A percentile compares a stretch with the other conserved stretches of the same genome.
phyloP scores from a whole-genome alignment of 1,140 invertebrate species.

The Colletes latitarsis region DNA sequence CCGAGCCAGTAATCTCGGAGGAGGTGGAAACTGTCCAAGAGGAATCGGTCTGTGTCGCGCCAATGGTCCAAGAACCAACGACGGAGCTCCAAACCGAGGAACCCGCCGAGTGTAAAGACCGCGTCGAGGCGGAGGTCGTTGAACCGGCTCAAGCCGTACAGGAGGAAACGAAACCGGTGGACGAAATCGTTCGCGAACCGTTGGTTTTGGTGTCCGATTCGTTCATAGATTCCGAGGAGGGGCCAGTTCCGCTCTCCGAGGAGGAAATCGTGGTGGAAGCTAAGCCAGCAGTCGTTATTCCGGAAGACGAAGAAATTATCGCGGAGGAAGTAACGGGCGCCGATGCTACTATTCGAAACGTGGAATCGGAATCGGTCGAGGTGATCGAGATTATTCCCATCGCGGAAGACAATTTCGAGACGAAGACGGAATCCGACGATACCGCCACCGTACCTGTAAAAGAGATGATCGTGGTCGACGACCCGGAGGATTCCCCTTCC shows the following conservation, averaged over 20 bases:
- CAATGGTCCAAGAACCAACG: no score
- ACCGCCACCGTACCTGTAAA: no score
- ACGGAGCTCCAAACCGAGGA: no score
- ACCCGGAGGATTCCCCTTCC: neutral
- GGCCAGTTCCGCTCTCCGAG: conserved; percentile 64
- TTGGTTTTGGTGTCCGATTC: neutral
- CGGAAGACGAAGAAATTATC: conserved; percentile 52
- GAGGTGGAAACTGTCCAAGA: no score
- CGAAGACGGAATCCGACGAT: no score
- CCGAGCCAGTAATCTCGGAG: neutral
- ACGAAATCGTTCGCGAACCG: conserved; percentile 5
- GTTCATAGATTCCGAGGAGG: conserved; percentile 54
- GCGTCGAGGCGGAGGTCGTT: conserved; percentile 20
- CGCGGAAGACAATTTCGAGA: conserved; percentile 31
- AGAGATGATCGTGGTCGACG: neutral
- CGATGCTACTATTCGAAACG: neutral
- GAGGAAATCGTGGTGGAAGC: conserved; percentile 56
- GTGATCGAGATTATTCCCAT: conserved; percentile 4
- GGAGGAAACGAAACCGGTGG: neutral
- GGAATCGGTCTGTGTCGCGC: neutral
- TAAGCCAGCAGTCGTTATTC: conserved; percentile 57
- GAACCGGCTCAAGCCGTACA: conserved; percentile 24
- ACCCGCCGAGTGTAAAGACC: no score
- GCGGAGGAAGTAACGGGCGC: conserved; percentile 21
- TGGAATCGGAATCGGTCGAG: conserved; percentile 27